These are phyloP conservation scores for Temnothorax curvispinosus DNA, from an alignment of 1,140 invertebrate species.

Conservation along the genomic window DNA sequence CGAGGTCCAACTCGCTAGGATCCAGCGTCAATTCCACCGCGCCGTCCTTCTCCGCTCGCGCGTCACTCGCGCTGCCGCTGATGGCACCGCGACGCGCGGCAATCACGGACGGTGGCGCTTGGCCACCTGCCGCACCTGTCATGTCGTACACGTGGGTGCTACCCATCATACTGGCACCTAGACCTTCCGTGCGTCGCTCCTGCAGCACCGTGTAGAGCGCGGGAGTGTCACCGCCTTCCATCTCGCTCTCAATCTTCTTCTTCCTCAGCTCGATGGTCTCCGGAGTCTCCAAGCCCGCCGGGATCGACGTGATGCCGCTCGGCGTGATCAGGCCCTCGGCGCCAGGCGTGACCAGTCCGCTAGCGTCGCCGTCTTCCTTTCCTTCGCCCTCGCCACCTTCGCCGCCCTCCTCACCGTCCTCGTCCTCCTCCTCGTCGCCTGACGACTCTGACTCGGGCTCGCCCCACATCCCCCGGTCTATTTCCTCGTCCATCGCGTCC, in stretches of 20 bases:
- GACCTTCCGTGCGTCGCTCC: constrained; percentile 95
- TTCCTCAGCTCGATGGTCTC: constrained; percentile 99
- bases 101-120: constrained; percentile 86
- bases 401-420: constrained; percentile 91
- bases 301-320: constrained; percentile 97
- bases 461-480: constrained; percentile 98
- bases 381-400: constrained; percentile 89
- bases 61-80: constrained; percentile 79
- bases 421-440: constrained; percentile 93
- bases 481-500: constrained; percentile 92
- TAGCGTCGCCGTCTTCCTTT: constrained; percentile 90
- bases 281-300: constrained; percentile 98
- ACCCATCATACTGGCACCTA: constrained; percentile 99
- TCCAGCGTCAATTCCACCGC: constrained; percentile 97
- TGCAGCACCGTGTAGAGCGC: constrained; percentile 97
- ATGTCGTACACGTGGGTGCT: constrained; percentile 99
- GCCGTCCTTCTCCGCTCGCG: constrained; percentile 87
- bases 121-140: constrained; percentile 87
- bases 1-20: constrained; percentile 98
- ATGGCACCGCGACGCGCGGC: constrained; percentile 80
- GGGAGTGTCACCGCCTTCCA: constrained; percentile 97
- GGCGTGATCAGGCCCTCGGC: constrained; percentile 97
- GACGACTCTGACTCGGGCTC: constrained; percentile 98
- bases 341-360: constrained; percentile 91
- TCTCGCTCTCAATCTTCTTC: constrained; percentile 98